Percentiles rank a stretch among this genome's conserved stretches.
Evolutionary conservation across 1,140 invertebrate genomes (phyloP).

Genomic region (Diuraphis noxia): DNA sequence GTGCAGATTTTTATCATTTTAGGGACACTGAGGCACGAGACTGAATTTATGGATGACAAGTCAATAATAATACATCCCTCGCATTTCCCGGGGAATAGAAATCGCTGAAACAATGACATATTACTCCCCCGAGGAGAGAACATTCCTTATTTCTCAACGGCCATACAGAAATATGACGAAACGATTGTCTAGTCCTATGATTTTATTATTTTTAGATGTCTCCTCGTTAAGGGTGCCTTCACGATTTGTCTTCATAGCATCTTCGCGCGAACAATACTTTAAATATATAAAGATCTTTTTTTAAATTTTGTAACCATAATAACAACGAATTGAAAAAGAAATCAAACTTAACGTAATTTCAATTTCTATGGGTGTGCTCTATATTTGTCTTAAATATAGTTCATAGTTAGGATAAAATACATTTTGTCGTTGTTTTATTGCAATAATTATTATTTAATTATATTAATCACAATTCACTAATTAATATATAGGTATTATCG

Average conservation of each 20-base stretch:
- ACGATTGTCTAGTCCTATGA: neutral
- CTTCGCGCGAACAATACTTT: neutral
- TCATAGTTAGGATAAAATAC: no score
- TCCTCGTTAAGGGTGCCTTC: conserved; percentile 37
- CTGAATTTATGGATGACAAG: conserved; percentile 53
- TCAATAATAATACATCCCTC: conserved; percentile 49
- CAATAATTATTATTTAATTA: neutral
- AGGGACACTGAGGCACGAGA: conserved; percentile 26
- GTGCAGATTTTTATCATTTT: conserved; percentile 52
- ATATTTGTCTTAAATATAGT: no score
- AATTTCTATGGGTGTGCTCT: neutral
- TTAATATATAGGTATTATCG: neutral
- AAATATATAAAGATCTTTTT: neutral
- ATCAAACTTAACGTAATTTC: neutral
- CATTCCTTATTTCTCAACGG: conserved; percentile 36
- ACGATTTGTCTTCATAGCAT: neutral
- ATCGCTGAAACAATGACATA: conserved; percentile 46
- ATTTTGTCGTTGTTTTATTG: neutral
- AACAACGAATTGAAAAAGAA: neutral
- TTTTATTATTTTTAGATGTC: conserved; percentile 44
- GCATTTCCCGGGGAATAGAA: conserved; percentile 3
- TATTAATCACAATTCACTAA: neutral
- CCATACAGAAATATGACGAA: conserved; percentile 26
- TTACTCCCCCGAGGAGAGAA: conserved; percentile 17
- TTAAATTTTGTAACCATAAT: neutral